These are phyloP conservation scores for Archilochus colubris DNA, from an alignment of 2,113 vertebrate species.

Conservation along the genomic window DNA sequence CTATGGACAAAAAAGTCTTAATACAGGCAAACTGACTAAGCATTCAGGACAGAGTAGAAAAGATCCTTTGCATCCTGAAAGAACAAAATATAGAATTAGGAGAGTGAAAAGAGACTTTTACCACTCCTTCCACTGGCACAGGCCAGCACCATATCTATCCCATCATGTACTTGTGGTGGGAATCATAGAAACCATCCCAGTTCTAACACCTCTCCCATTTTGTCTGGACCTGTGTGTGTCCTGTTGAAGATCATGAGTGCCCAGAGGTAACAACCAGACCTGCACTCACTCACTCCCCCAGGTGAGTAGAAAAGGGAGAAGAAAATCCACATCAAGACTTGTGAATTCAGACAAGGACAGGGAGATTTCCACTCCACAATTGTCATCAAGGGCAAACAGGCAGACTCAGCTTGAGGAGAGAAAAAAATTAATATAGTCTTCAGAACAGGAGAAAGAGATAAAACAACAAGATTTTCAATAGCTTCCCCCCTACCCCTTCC, in stretches of 20 bases:
- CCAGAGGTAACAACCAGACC: too few relatives aligned
- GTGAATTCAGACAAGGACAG: too few relatives aligned
- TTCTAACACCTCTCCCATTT: not conserved
- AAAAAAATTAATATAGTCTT: too few relatives aligned
- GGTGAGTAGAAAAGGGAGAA: too few relatives aligned
- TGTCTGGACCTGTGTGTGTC: not conserved
- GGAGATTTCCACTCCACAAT: too few relatives aligned
- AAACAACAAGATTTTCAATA: too few relatives aligned
- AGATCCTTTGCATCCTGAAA: not conserved
- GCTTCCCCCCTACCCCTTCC: too few relatives aligned
- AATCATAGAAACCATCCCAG: not conserved
- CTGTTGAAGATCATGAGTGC: not conserved
- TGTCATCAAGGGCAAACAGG: too few relatives aligned
- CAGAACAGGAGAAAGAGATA: too few relatives aligned
- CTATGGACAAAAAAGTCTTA: fast-evolving
- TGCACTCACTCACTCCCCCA: too few relatives aligned
- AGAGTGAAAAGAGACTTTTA: not conserved
- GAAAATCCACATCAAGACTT: too few relatives aligned
- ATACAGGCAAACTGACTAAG: not conserved
- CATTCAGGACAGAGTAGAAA: not conserved
- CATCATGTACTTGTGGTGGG: not conserved
- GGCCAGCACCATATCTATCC: not conserved
- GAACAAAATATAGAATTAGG: not conserved
- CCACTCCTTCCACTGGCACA: not conserved
- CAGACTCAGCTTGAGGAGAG: too few relatives aligned